Evolutionary conservation across 2,113 vertebrate species (phyloP).

Genomic region (Spea bombifrons): DNA sequence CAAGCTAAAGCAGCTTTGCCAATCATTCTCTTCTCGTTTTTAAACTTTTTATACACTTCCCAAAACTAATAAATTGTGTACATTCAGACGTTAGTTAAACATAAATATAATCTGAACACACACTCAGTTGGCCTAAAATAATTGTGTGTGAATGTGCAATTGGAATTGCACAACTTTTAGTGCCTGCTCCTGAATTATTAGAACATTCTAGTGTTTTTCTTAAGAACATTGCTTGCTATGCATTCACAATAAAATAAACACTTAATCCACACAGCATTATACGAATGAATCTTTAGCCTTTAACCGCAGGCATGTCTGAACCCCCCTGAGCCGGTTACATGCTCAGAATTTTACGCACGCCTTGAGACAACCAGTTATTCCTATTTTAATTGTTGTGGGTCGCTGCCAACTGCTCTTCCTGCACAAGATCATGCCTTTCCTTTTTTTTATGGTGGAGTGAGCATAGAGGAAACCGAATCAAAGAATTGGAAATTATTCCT

Average conservation of each 20-base stretch:
- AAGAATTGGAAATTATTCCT: conserved; percentile 42
- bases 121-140: too few species aligned
- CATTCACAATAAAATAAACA: not conserved
- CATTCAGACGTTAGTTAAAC: too few species aligned
- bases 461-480: conserved; percentile 39
- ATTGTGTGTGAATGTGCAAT: too few species aligned
- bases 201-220: not conserved
- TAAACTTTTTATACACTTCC: too few species aligned
- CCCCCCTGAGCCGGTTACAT: not conserved
- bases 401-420: conserved; percentile 39
- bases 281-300: not conserved
- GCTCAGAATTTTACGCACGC: conserved; percentile 35
- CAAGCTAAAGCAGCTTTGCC: too few species aligned
- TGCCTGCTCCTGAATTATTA: not conserved
- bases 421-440: conserved; percentile 39
- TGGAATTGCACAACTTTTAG: too few species aligned
- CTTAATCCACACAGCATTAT: not conserved
- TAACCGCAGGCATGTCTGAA: conserved; percentile 8
- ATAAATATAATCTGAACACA: too few species aligned
- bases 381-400: conserved; percentile 33
- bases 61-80: too few species aligned
- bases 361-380: conserved; percentile 34
- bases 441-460: conserved; percentile 44
- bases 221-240: not conserved
- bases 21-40: too few species aligned